Percentiles rank a stretch among this genome's conserved stretches.
Evolutionary conservation across 2,888 invertebrate genomes (phyloP).

Genomic region (Hypercompe scribonia): DNA sequence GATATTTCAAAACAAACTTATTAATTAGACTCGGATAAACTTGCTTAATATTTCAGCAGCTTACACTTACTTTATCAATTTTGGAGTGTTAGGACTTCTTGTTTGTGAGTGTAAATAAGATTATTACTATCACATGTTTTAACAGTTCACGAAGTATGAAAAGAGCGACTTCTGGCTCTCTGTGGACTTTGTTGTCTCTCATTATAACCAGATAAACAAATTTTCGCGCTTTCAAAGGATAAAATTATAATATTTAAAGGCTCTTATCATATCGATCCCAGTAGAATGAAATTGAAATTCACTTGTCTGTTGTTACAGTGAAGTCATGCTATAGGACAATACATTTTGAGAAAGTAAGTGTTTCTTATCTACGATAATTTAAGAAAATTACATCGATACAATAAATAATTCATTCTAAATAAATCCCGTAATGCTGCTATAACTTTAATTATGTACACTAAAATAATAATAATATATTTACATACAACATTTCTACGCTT

Average conservation of each 20-base stretch:
- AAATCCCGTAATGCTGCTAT: no score
- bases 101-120: constrained; percentile 33
- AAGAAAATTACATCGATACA: no score
- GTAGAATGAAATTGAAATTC: not conserved
- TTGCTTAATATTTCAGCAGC: constrained; percentile 36
- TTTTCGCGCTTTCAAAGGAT: not conserved
- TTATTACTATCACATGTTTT: constrained; percentile 19
- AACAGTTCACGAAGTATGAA: constrained; percentile 2
- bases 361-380: not conserved
- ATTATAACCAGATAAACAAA: constrained; percentile 4
- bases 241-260: constrained; percentile 2
- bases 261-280: not conserved
- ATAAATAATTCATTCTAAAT: no score
- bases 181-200: constrained; percentile 5
- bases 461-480: not conserved
- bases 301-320: not conserved
- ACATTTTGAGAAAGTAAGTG: not conserved
- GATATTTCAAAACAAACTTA: constrained; percentile 54
- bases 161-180: constrained; percentile 1
- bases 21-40: constrained; percentile 49
- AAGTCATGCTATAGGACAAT: not conserved
- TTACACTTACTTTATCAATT: constrained; percentile 35
- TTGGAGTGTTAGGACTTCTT: constrained; percentile 12
- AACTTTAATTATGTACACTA: no score
- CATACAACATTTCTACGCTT: not conserved